phyloP scores from a whole-genome alignment of 2,888 invertebrate species.

The Globia sparganii region DNA sequence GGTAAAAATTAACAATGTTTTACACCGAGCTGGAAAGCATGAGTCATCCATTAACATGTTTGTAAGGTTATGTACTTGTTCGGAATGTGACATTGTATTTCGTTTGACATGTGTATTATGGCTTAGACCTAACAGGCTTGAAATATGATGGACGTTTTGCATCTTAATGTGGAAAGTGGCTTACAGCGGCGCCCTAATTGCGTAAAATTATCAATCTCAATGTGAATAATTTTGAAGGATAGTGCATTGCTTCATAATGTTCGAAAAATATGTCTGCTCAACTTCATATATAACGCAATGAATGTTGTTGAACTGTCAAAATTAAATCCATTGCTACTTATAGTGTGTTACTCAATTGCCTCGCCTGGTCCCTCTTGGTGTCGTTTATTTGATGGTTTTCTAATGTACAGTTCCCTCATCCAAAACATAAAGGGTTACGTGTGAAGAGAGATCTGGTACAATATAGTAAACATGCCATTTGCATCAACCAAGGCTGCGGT shows the following conservation, averaged over 20 bases:
- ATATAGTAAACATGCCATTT: conserved; percentile 62
- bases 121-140: conserved; percentile 6
- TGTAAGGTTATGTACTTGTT: conserved; percentile 48
- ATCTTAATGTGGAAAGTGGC: background rate
- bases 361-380: background rate
- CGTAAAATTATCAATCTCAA: too few relatives aligned
- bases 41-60: conserved; percentile 56
- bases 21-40: conserved; percentile 53
- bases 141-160: background rate
- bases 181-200: too few relatives aligned
- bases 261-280: background rate
- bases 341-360: too few relatives aligned
- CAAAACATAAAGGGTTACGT: conserved; percentile 47
- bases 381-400: conserved; percentile 5
- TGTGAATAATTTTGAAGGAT: background rate
- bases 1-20: conserved; percentile 51
- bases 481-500: conserved; percentile 70
- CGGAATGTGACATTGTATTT: conserved; percentile 47
- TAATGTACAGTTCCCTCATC: conserved; percentile 28
- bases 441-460: conserved; percentile 56
- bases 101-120: conserved; percentile 40
- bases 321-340: background rate
- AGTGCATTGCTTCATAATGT: background rate
- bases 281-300: background rate
- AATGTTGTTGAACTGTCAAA: background rate